Conservation (phyloP, 1,140 invertebrate species). For the Trichonephila clavata region DNA sequence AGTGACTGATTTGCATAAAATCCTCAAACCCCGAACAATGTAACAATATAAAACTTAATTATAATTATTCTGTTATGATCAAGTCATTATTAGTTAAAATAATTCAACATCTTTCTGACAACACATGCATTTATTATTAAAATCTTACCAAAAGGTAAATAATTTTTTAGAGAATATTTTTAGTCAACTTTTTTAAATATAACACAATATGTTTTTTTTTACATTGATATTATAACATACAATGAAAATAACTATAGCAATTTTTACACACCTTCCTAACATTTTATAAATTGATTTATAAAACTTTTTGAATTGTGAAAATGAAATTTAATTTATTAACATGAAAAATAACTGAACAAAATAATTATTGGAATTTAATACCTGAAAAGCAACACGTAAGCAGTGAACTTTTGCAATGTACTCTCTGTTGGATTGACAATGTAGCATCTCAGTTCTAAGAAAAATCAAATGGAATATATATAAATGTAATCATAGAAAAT, state of each 20-base stretch:
- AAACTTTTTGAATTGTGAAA: neutral
- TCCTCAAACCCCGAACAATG: too few relatives aligned
- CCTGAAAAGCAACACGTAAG: slow-evolving; percentile 89
- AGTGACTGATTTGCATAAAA: too few relatives aligned
- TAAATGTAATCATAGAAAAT: neutral
- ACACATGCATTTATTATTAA: too few relatives aligned
- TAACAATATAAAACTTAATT: too few relatives aligned
- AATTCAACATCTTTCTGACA: too few relatives aligned
- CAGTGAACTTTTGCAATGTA: slow-evolving; percentile 97
- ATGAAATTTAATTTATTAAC: neutral
- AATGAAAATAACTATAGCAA: neutral
- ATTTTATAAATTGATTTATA: neutral
- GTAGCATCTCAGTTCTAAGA: slow-evolving; percentile 69
- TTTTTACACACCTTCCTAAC: neutral
- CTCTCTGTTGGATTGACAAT: slow-evolving; percentile 93
- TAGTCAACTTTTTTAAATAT: too few relatives aligned
- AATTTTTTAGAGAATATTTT: too few relatives aligned
- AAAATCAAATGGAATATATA: neutral
- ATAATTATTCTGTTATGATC: too few relatives aligned
- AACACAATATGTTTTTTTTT: too few relatives aligned
- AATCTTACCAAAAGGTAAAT: too few relatives aligned
- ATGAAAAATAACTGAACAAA: neutral
- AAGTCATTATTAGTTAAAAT: too few relatives aligned
- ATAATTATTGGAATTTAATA: slow-evolving; percentile 70
- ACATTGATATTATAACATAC: too few relatives aligned